Conservation (phyloP, 2,797 vertebrate species). For the Otolemur crassicaudatus region DNA sequence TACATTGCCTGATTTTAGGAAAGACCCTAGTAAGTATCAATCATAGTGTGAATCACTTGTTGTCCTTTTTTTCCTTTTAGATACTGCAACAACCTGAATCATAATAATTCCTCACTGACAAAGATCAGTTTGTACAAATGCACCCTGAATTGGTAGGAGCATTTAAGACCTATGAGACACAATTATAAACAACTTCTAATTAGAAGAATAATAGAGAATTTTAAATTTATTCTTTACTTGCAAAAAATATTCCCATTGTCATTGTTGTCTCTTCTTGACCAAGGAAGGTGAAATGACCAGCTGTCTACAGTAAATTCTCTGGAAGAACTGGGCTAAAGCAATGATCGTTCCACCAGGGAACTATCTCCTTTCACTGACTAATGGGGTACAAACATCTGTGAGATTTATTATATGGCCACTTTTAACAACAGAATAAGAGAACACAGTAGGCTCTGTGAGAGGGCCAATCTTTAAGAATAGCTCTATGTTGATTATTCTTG, state of each 20-base stretch:
- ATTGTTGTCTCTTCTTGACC: not conserved
- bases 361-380: constrained; percentile 12
- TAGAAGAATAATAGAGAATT: not conserved
- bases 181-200: not conserved
- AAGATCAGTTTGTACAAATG: not conserved
- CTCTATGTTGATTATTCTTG: not conserved
- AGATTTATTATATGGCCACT: not conserved
- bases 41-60: not conserved
- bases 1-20: not conserved
- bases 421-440: not conserved
- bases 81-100: not conserved
- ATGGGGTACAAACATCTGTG: not conserved
- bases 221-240: not conserved
- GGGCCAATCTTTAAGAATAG: not conserved
- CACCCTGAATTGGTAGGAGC: not conserved
- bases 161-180: not conserved
- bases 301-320: not conserved
- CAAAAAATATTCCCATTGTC: not conserved
- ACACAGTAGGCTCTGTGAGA: not conserved
- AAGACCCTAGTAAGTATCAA: not conserved
- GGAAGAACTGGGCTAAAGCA: not conserved
- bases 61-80: not conserved
- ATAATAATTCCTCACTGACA: not conserved
- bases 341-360: not conserved
- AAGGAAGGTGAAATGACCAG: not conserved